A percentile compares a stretch with the other conserved stretches of the same genome.
These are phyloP conservation scores for Lasioglossum albipes DNA, from an alignment of 1,140 invertebrate species.

Conservation along the genomic window DNA sequence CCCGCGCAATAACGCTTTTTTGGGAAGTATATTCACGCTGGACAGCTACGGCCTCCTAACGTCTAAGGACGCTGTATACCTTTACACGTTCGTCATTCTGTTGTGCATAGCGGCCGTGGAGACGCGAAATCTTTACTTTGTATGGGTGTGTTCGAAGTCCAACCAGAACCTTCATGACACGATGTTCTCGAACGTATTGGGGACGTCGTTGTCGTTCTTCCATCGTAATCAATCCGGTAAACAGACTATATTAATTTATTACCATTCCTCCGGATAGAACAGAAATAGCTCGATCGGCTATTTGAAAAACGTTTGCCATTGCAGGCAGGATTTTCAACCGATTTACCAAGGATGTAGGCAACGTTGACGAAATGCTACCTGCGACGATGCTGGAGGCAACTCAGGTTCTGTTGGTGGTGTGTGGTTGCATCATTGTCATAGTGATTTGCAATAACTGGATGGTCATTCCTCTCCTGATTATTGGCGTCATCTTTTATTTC, in stretches of 20 bases:
- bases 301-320: not conserved
- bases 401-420: conserved; percentile 78
- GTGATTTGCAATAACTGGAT: conserved; percentile 82
- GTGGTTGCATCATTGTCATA: conserved; percentile 81
- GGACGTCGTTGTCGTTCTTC: conserved; percentile 91
- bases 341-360: conserved; percentile 90
- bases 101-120: conserved; percentile 80
- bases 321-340: conserved; percentile 87
- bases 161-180: conserved; percentile 89
- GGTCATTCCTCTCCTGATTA: conserved; percentile 80
- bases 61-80: conserved; percentile 68
- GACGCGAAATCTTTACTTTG: conserved; percentile 85
- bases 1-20: conserved; percentile 40
- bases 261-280: no score
- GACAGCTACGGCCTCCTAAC: conserved; percentile 66
- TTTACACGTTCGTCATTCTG: conserved; percentile 75
- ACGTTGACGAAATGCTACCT: conserved; percentile 90
- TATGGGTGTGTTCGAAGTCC: conserved; percentile 90
- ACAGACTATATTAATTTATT: not conserved
- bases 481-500: conserved; percentile 79
- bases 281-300: no score
- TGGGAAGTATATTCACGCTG: conserved; percentile 47
- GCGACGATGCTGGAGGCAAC: conserved; percentile 84
- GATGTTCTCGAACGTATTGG: conserved; percentile 90
- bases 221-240: conserved; percentile 89